Percentiles rank a stretch among this genome's conserved stretches.
These are phyloP conservation scores for Drosophila ironensis DNA, from an alignment of 1,140 invertebrate species.

Conservation along the genomic window DNA sequence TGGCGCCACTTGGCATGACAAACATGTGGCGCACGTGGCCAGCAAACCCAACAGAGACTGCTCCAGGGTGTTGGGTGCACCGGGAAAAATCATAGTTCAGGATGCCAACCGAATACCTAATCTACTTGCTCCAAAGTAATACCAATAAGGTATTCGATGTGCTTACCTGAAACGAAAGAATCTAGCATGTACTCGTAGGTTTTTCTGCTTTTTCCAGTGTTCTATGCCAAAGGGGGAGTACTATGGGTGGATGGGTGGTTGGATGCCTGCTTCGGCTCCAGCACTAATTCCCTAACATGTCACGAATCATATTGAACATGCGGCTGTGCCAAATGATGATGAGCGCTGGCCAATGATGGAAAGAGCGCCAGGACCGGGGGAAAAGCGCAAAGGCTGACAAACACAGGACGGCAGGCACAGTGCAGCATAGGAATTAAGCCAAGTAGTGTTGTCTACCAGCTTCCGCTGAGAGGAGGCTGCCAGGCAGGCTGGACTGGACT, in stretches of 20 bases:
- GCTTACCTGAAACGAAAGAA: no score
- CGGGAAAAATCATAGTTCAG: no score
- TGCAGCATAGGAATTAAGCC: slow-evolving; percentile 66
- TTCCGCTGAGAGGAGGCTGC: no score
- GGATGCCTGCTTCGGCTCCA: neutral
- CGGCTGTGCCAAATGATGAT: slow-evolving; percentile 76
- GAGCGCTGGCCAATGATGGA: slow-evolving; percentile 50
- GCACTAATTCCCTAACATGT: slow-evolving; percentile 81
- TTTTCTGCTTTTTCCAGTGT: no score
- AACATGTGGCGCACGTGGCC: slow-evolving; percentile 73
- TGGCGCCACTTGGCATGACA: slow-evolving; percentile 75
- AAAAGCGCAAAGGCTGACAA: neutral
- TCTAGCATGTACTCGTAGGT: no score
- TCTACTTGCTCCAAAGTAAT: no score
- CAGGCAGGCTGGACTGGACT: no score
- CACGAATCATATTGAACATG: slow-evolving; percentile 82
- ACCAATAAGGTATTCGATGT: no score
- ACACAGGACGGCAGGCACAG: slow-evolving; percentile 5
- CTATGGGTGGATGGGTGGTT: neutral
- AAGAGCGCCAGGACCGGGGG: neutral
- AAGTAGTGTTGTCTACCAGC: slow-evolving; percentile 67
- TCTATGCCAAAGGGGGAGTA: no score
- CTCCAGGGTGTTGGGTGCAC: slow-evolving; percentile 6
- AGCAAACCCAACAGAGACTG: slow-evolving; percentile 42
- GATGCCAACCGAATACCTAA: no score